Percentiles rank a stretch among this genome's conserved stretches.
These are phyloP conservation scores for Micronycteris hirsuta DNA, from an alignment of 2,113 vertebrate genomes.

Conservation along the genomic window DNA sequence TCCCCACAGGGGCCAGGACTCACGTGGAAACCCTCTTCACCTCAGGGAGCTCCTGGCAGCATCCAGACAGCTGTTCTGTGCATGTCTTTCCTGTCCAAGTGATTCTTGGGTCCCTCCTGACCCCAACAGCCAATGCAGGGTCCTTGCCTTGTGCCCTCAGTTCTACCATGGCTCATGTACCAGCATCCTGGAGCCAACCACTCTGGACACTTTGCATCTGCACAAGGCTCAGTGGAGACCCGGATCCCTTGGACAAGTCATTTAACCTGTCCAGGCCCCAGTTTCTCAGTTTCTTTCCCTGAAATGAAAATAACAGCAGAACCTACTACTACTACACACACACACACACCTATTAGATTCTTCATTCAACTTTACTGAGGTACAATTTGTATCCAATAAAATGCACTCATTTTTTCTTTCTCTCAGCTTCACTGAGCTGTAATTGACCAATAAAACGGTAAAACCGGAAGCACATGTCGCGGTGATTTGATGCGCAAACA, in stretches of 20 bases:
- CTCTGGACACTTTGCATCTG: too few relatives aligned
- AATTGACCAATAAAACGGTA: background rate
- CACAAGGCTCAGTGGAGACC: background rate
- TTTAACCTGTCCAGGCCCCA: background rate
- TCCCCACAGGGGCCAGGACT: accelerated
- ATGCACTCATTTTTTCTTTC: background rate
- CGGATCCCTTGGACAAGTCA: background rate
- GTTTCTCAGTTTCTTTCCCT: background rate
- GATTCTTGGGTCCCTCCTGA: background rate
- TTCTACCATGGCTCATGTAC: background rate
- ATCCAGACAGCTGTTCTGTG: background rate
- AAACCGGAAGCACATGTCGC: background rate
- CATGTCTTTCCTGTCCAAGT: background rate
- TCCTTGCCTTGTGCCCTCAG: background rate
- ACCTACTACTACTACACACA: accelerated
- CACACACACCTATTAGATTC: background rate
- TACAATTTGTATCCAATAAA: background rate
- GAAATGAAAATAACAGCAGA: background rate
- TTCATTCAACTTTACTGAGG: background rate
- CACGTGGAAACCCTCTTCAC: accelerated
- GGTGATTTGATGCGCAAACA: background rate
- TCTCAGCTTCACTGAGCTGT: background rate
- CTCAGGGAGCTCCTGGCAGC: background rate
- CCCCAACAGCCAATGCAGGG: background rate
- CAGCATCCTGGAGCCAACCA: background rate